Base-by-base conservation (phyloP, 1,140 invertebrate genomes). In the Pygmarrhopalites habei region DNA sequence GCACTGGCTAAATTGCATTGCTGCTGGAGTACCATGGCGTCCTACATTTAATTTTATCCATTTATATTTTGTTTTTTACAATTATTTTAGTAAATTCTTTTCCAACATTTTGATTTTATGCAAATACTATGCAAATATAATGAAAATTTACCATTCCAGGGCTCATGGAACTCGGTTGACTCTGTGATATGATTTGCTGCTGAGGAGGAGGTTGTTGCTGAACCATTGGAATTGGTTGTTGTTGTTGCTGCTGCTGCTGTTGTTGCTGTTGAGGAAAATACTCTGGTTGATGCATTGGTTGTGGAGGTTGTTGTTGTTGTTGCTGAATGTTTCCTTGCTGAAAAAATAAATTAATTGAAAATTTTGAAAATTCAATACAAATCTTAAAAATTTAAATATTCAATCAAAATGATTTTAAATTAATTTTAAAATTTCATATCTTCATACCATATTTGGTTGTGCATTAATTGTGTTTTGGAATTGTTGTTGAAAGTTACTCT, bases 381-480 rank as follows among this genome's bases (percentile, higher is more conserved):
- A n/a, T n/a, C n/a, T n/a, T 30, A 32, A 56, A 30, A 56, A 39
- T 14, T 32, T 2, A n/a, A 1, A 17, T 19, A 56, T 2, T 35
- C 19, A 55, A 35, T 55, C 12, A 55, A 39, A 7, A 39, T 21
- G 17, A 2, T 56, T 19, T 5, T 39, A 35, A 2, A 21, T 4
- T 23, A 25, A 21, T 7, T n/a, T 15, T 4, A 60, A 49, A 15
- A 49, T 7, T 53, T n/a, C n/a, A n/a, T n/a, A 53, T 32, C n/a
- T n/a, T n/a, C n/a, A n/a, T 61, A 52, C 60, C 60, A 61, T 61
- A 23, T 46, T 61, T 39, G 46, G 32, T 28, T 61, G 58, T 15
- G 58, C n/a, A 55, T 19, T 65, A 28, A 66, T 55, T 46, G 55
- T 58, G 15, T 65, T 41, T 52, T 70, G 65, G 30, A 43, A 49